Percentiles rank a stretch among this genome's conserved stretches.
phyloP scores from a whole-genome alignment of 2,888 invertebrate species.

The Allolobophora icterica region DNA sequence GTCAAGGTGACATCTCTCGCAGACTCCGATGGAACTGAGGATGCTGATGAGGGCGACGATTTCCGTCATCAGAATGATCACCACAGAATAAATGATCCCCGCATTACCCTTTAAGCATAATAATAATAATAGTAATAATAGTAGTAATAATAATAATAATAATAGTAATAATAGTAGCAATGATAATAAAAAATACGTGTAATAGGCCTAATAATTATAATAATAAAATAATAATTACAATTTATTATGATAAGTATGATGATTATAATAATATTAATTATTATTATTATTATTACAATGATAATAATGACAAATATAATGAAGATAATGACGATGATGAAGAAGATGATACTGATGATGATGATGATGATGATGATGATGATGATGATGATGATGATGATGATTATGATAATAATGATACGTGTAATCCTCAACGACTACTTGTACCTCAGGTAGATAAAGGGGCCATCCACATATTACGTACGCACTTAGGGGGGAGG shows the following conservation, averaged over 20 bases:
- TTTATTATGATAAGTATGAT: not conserved
- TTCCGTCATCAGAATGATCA: conserved; percentile 36
- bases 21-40: conserved; percentile 38
- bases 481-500: no score
- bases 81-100: conserved; percentile 29
- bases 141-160: no score
- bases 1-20: conserved; percentile 34
- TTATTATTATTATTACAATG: not conserved
- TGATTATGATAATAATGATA: conserved; percentile 7
- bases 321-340: not conserved
- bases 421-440: no score
- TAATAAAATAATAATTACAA: no score
- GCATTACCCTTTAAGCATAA: conserved; percentile 34
- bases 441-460: no score
- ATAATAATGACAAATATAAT: no score
- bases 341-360: not conserved
- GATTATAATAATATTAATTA: not conserved
- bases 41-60: conserved; percentile 34
- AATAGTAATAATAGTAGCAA: not conserved
- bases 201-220: no score
- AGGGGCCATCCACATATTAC: no score
- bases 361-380: not conserved
- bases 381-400: conserved; percentile 31
- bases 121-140: not conserved
- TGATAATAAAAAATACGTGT: not conserved